Evolutionary conservation across 2,888 invertebrate genomes (phyloP).

Genomic region (Branchipolynoe longqiensis): DNA sequence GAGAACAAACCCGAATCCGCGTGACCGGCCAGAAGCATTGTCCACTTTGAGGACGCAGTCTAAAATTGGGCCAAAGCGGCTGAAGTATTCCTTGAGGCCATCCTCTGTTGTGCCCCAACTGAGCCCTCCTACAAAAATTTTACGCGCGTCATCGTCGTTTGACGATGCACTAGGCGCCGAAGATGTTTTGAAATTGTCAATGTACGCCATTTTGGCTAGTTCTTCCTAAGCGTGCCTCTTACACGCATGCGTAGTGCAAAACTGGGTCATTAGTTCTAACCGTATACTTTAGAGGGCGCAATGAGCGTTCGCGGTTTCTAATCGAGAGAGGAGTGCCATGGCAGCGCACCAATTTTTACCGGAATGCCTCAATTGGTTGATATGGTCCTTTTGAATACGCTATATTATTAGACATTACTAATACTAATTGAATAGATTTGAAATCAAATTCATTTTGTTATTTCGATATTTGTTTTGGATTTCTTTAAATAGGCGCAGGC

Average conservation of each 20-base stretch:
- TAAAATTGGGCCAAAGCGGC: conserved; percentile 95
- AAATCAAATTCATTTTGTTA: no score
- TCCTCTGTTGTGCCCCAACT: conserved; percentile 99
- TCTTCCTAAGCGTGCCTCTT: background rate
- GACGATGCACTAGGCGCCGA: conserved; percentile 38
- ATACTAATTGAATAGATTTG: no score
- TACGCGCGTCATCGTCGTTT: conserved; percentile 83
- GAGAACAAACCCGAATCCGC: conserved; percentile 98
- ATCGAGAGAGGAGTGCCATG: no score
- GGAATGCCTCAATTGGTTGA: no score
- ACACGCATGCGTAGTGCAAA: conserved; percentile 18
- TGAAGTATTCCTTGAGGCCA: conserved; percentile 96
- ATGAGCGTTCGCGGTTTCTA: no score
- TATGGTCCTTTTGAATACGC: no score
- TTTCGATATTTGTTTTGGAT: no score
- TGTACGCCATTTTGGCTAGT: conserved; percentile 55
- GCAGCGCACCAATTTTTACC: no score
- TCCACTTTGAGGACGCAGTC: conserved; percentile 98
- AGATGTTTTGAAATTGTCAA: conserved; percentile 14
- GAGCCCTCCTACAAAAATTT: conserved; percentile 98
- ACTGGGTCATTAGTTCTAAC: no score
- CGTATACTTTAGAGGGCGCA: no score
- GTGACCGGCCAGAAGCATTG: conserved; percentile 94
- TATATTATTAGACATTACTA: no score
- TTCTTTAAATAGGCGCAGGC: no score